These are phyloP conservation scores for Enteromius viviparus DNA, from an alignment of 2,797 vertebrate genomes.

Conservation along the genomic window DNA sequence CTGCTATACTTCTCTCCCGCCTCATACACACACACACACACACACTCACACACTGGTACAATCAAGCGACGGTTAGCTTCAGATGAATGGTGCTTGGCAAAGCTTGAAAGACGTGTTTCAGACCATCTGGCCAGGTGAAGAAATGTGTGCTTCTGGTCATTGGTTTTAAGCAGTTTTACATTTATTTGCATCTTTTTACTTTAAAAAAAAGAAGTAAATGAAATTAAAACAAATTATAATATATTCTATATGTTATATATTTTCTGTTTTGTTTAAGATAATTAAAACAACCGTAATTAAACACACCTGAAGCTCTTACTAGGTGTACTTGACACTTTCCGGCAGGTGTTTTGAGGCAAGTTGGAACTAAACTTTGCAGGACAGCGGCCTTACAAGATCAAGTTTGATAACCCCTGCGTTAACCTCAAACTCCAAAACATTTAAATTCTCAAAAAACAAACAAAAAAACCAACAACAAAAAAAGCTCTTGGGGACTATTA, in stretches of 20 bases:
- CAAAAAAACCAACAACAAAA: neutral
- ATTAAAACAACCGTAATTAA: too few relatives aligned
- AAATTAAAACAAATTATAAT: too few relatives aligned
- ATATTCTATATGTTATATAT: too few relatives aligned
- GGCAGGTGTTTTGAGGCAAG: too few relatives aligned
- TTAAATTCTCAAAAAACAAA: neutral
- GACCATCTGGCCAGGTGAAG: conserved; percentile 37
- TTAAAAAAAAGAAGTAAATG: neutral
- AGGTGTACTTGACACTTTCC: too few relatives aligned
- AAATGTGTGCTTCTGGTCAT: neutral
- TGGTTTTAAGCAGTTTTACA: neutral
- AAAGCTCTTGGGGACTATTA: conserved; percentile 2
- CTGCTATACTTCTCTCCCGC: neutral
- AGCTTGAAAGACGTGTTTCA: conserved; percentile 37
- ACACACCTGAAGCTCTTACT: too few relatives aligned
- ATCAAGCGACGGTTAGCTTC: conserved; percentile 14
- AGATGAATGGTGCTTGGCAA: conserved; percentile 35
- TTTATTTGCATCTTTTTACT: neutral
- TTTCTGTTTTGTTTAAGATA: too few relatives aligned
- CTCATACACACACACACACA: neutral
- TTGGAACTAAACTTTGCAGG: too few relatives aligned
- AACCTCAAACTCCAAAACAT: neutral
- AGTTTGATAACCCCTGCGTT: neutral
- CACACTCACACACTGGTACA: neutral
- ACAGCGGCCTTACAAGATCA: too few relatives aligned